A percentile compares a stretch with the other conserved stretches of the same genome.
phyloP scores from a whole-genome alignment of 2,888 invertebrate species.

The Acrobasis suavella region DNA sequence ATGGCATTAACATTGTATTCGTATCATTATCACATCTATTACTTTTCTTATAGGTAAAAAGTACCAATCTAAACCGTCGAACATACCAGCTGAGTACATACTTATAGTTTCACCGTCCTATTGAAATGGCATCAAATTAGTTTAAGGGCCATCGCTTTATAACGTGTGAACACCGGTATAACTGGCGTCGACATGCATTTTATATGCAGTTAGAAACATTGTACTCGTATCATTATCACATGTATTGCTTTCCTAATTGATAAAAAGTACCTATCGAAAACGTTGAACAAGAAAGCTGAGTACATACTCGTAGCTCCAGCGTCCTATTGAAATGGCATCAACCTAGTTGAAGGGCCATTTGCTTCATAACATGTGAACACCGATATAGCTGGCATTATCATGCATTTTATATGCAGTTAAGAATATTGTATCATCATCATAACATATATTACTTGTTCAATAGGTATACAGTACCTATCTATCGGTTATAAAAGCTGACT shows the following conservation, averaged over 20 bases:
- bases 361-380: background rate
- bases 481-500: too few relatives aligned
- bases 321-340: background rate
- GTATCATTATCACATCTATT: too few relatives aligned
- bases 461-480: too few relatives aligned
- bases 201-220: background rate
- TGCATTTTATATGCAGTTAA: background rate
- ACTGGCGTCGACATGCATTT: background rate
- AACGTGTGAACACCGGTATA: conserved; percentile 1
- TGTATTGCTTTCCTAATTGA: too few relatives aligned
- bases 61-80: too few relatives aligned
- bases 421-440: background rate
- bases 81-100: background rate
- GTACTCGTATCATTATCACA: too few relatives aligned
- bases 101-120: background rate
- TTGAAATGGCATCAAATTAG: background rate
- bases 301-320: background rate
- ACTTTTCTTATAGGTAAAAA: too few relatives aligned
- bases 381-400: background rate
- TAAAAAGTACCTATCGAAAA: background rate
- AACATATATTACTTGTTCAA: too few relatives aligned
- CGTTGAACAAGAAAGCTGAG: too few relatives aligned
- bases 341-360: background rate
- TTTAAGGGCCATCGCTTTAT: background rate
- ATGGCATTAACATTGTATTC: too few relatives aligned